phyloP scores from a whole-genome alignment of 2,888 invertebrate genomes.

The Harpagoxenus sublaevis region DNA sequence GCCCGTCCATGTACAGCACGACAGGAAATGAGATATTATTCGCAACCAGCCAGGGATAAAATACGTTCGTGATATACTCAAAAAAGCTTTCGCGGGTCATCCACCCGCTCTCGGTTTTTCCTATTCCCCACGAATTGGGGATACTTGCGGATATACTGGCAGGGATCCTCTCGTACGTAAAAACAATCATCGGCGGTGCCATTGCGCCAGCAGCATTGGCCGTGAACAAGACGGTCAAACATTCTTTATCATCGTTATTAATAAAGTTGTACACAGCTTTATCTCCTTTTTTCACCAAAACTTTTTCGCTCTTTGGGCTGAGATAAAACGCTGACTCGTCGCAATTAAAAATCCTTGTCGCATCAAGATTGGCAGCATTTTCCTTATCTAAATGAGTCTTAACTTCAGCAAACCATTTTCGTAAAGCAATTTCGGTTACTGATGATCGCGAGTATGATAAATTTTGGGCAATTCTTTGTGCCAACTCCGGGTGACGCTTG shows the following conservation, averaged over 20 bases:
- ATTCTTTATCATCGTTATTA: neutral
- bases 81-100: neutral
- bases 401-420: conserved; percentile 3
- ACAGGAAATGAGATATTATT: neutral
- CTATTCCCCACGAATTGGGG: neutral
- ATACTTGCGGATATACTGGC: neutral
- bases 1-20: neutral
- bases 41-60: neutral
- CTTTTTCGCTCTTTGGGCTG: neutral
- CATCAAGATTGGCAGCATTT: neutral
- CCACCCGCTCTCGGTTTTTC: neutral
- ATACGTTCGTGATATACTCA: neutral
- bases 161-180: neutral
- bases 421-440: neutral
- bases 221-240: neutral
- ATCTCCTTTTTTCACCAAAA: neutral
- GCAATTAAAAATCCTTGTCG: conserved; percentile 1
- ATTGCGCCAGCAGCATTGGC: neutral
- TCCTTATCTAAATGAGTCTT: neutral
- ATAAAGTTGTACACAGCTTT: conserved; percentile 5
- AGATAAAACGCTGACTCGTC: neutral
- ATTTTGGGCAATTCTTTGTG: conserved; percentile 41
- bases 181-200: neutral
- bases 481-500: conserved; percentile 63
- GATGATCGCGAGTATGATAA: neutral